Conservation (phyloP, 2,888 invertebrate genomes). For the Rhingia campestris region DNA sequence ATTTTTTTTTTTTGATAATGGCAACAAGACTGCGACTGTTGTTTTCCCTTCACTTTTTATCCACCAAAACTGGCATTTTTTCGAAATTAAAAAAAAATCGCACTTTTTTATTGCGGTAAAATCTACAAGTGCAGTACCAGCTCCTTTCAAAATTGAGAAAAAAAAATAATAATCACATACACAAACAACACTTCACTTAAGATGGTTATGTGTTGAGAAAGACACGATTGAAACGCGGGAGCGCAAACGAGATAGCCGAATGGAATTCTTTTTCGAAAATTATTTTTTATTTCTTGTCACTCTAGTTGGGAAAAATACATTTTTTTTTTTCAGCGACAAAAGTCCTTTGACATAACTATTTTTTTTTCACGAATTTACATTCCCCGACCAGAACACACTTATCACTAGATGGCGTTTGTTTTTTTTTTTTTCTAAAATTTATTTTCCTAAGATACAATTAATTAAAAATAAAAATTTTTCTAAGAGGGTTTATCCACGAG, state of each 20-base stretch:
- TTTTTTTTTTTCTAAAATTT: neutral
- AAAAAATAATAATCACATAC: conserved; percentile 19
- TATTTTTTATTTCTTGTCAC: conserved; percentile 22
- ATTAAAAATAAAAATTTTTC: conserved; percentile 5
- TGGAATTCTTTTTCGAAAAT: conserved; percentile 19
- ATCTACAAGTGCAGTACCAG: conserved; percentile 68
- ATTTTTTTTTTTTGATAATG: conserved; percentile 3
- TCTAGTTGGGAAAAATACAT: conserved; percentile 15
- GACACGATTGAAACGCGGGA: conserved; percentile 32
- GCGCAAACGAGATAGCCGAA: conserved; percentile 56
- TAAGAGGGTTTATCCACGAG: conserved; percentile 32
- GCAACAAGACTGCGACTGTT: conserved; percentile 28
- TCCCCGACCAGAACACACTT: neutral
- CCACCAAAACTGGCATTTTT: neutral
- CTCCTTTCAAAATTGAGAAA: conserved; percentile 39
- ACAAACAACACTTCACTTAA: neutral
- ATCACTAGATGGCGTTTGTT: conserved; percentile 8
- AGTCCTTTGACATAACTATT: conserved; percentile 39
- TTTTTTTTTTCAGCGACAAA: conserved; percentile 7
- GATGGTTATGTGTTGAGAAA: conserved; percentile 23
- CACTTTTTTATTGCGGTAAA: conserved; percentile 58
- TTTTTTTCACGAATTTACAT: neutral
- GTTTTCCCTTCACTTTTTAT: conserved; percentile 1
- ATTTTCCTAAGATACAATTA: conserved; percentile 7
- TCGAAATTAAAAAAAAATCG: neutral